Evolutionary conservation across 2,888 invertebrate genomes (phyloP).

Genomic region (Ischnura elegans): DNA sequence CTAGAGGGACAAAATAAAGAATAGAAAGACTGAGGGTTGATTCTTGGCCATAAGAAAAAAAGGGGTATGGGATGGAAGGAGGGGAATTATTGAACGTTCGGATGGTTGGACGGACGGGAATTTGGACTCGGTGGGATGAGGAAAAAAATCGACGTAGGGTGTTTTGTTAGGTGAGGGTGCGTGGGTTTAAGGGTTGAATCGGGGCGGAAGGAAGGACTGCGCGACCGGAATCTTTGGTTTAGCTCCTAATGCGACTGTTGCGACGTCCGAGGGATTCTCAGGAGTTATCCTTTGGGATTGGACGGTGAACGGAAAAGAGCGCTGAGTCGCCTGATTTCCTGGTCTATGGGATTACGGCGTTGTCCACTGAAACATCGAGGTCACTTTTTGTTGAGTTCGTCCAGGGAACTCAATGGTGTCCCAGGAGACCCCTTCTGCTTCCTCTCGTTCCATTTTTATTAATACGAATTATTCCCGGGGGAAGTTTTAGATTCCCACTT

Average conservation of each 20-base stretch:
- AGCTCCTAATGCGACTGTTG: conserved; percentile 1
- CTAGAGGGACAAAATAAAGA: background rate
- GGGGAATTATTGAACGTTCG: too few species aligned
- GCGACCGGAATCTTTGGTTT: conserved; percentile 35
- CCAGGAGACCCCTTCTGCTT: background rate
- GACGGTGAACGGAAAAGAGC: background rate
- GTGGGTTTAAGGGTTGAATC: background rate
- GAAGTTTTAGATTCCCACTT: background rate
- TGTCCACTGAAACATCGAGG: conserved; percentile 4
- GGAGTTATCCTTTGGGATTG: conserved; percentile 27
- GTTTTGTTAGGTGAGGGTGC: background rate
- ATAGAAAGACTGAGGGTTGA: background rate
- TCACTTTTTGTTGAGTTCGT: conserved; percentile 16
- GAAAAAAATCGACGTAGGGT: background rate
- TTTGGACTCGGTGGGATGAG: too few species aligned
- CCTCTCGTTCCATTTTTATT: background rate
- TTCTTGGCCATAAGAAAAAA: background rate
- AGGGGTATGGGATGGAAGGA: background rate
- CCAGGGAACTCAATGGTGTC: background rate
- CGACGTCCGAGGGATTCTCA: conserved; percentile 19
- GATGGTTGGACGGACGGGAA: background rate
- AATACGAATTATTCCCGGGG: background rate
- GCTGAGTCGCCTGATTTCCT: conserved; percentile 28
- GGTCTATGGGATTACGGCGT: too few species aligned
- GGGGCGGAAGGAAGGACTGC: background rate